Evolutionary conservation across 2,888 invertebrate species (phyloP), one percentile per base, ranked within the genome.

Genomic region (Chrysolina haemoptera): DNA sequence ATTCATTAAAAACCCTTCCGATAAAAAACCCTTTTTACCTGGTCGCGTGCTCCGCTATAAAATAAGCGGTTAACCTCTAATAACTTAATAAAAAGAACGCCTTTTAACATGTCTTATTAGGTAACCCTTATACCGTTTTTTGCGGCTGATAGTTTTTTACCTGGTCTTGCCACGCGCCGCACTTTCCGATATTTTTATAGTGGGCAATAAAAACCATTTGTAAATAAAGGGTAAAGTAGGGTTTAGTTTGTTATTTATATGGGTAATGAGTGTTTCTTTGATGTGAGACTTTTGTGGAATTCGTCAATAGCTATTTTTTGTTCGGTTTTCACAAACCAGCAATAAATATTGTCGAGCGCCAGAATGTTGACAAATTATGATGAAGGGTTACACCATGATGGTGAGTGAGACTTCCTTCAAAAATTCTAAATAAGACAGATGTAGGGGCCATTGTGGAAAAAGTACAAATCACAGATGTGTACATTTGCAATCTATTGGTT

Each of bases 41-140:
- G 87, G 85, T 86, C 87, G 86, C 87, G 87, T 87, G 87, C 84
- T 80, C 59, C 84, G 83, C 84, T 85, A 87, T 86, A 86, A 86
- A 86, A 85, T 82, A 85, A 86, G 86, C 85, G 86, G 86, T 86
- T 86, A 85, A 86, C 86, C 86, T 84, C 86, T 84, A 86, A 87
- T 86, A 86, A 86, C 86, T 87, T 87, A 87, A 87, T 87, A 86
- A 86, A 85, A 80, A 76, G 78, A 75, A 79, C 76, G 76, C 81
- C 80, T 80, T 74, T 74, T 71, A 75, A 78, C 79, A 78, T 77
- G 72, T 79, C 77, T 70, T 76, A 75, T 75, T 76, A 76, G 76
- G 76, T 83, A 86, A 86, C 86, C 85, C 85, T 85, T 85, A 81
- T 84, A 75, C 73, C 78, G 80, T 82, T 82, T 83, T 78, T 71